These are phyloP conservation scores for Uromys caudimaculatus DNA, from an alignment of 2,797 vertebrate genomes.

Conservation along the genomic window DNA sequence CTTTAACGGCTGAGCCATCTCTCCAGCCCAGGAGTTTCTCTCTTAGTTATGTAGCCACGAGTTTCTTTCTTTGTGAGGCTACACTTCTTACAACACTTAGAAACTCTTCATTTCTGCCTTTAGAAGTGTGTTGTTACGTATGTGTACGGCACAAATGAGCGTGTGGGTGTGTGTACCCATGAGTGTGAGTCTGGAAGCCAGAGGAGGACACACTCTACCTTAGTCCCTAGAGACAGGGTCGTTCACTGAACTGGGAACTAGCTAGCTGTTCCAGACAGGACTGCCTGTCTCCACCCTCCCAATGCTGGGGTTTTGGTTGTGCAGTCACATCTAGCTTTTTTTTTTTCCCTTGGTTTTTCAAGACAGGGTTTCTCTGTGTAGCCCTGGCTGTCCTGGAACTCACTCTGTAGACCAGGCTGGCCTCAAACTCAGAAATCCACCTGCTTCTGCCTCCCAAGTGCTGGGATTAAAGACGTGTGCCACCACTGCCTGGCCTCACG, in stretches of 20 bases:
- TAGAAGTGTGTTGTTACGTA: neutral
- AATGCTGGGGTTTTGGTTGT: neutral
- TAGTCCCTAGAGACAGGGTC: neutral
- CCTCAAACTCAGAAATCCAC: no score
- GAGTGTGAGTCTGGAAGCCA: neutral
- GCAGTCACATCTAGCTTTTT: neutral
- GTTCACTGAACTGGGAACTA: neutral
- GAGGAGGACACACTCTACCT: neutral
- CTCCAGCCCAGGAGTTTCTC: neutral
- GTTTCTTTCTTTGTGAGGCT: neutral
- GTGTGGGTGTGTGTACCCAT: neutral
- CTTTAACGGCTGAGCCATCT: no score
- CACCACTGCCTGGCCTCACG: no score
- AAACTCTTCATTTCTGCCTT: neutral
- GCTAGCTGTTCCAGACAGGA: neutral
- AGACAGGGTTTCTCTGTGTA: no score
- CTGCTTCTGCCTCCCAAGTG: no score
- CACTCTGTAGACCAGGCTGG: no score
- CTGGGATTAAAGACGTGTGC: no score
- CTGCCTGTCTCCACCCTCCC: neutral
- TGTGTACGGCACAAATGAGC: neutral
- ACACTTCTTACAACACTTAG: neutral
- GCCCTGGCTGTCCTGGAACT: no score
- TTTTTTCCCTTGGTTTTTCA: no score
- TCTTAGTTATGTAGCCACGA: neutral